Percentiles rank a stretch among this genome's conserved stretches.
These are phyloP conservation scores for Cnemophilus loriae DNA, from an alignment of 2,113 vertebrate species.

Conservation along the genomic window DNA sequence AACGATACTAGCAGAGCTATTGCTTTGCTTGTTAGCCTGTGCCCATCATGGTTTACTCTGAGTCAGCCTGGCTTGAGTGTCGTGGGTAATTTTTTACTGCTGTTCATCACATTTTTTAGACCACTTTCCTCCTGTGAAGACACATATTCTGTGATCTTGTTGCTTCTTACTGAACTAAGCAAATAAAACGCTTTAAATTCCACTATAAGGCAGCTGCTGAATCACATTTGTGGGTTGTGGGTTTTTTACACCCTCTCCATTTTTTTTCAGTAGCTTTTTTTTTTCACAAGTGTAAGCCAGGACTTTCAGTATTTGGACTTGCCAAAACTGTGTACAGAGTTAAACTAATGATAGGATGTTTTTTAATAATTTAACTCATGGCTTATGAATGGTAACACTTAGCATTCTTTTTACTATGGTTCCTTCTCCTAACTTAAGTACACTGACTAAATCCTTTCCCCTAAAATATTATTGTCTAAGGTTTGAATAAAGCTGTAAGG, in stretches of 20 bases:
- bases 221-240: background rate
- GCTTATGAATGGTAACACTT: background rate
- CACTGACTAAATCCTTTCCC: background rate
- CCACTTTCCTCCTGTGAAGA: background rate
- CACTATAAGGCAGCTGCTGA: background rate
- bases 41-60: background rate
- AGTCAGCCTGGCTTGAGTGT: background rate
- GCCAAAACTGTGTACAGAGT: background rate
- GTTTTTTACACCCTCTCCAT: background rate
- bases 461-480: background rate
- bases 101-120: background rate
- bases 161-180: background rate
- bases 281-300: background rate
- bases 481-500: slow-evolving; percentile 24
- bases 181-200: background rate
- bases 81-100: background rate
- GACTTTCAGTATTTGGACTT: background rate
- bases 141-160: background rate
- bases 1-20: background rate
- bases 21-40: background rate
- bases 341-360: background rate
- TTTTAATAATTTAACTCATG: background rate
- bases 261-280: background rate
- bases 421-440: background rate
- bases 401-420: background rate